A percentile compares a stretch with the other conserved stretches of the same genome.
Evolutionary conservation across 2,113 vertebrate genomes (phyloP).

Genomic region (Protomyctophum bolini): DNA sequence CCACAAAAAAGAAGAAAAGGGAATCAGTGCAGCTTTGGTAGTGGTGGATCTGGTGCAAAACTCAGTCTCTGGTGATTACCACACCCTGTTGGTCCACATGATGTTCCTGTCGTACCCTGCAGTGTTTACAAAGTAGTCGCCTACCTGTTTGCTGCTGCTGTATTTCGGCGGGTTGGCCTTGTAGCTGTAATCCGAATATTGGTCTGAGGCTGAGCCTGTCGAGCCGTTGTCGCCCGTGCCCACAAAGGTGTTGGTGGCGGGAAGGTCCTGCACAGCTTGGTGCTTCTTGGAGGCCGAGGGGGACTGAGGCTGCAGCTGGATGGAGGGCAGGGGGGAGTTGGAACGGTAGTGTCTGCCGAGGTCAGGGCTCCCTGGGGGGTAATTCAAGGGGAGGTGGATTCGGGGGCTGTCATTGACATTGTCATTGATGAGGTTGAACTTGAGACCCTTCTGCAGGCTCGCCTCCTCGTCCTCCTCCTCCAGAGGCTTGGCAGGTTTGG

Average conservation of each 20-base stretch:
- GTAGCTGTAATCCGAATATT: conserved; percentile 99
- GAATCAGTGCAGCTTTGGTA: conserved; percentile 74
- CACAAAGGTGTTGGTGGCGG: conserved; percentile 97
- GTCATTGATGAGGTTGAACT: conserved; percentile 96
- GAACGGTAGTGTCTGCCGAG: conserved; percentile 97
- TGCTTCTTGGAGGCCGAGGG: conserved; percentile 99
- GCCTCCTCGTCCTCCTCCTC: conserved; percentile 95
- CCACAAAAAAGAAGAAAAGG: not conserved
- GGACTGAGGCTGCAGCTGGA: conserved; percentile 96
- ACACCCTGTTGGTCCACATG: conserved; percentile 90
- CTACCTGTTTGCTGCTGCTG: conserved; percentile 99
- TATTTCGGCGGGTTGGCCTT: conserved; percentile 99
- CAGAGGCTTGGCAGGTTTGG: conserved; percentile 87
- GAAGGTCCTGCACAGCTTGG: conserved; percentile 98
- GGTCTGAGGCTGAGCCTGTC: conserved; percentile 96
- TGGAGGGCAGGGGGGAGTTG: conserved; percentile 95
- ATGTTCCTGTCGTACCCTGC: conserved; percentile 78
- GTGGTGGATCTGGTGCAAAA: conserved; percentile 16
- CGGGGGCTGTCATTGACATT: conserved; percentile 90
- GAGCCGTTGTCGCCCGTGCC: conserved; percentile 98
- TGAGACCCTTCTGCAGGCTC: conserved; percentile 90
- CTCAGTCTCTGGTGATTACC: conserved; percentile 76
- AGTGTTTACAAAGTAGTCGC: conserved; percentile 89
- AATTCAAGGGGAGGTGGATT: conserved; percentile 96
- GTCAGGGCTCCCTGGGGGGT: conserved; percentile 93